phyloP scores from a whole-genome alignment of 2,888 invertebrate genomes.

The Caenorhabditis sp. region DNA sequence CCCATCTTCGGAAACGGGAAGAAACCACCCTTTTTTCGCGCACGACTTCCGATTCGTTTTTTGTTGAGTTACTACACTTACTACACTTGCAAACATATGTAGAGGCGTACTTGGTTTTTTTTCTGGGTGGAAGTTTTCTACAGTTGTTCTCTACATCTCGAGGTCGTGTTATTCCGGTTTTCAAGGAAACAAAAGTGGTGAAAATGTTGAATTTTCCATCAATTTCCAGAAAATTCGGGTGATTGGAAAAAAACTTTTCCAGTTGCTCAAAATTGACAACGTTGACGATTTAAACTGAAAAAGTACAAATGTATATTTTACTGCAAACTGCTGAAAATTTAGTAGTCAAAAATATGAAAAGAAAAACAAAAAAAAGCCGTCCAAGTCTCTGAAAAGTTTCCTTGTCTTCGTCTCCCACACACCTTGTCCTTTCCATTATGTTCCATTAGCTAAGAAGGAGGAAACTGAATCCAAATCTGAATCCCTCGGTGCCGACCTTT shows the following conservation, averaged over 20 bases:
- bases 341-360: too few species aligned
- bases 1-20: neutral
- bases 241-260: too few species aligned
- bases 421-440: constrained; percentile 16
- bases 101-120: constrained; percentile 23
- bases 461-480: constrained; percentile 49
- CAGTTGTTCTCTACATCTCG: too few species aligned
- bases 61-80: constrained; percentile 30
- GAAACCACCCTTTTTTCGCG: constrained; percentile 4
- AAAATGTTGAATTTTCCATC: neutral
- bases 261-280: too few species aligned
- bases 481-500: neutral
- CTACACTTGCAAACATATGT: constrained; percentile 41
- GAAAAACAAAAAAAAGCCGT: too few species aligned
- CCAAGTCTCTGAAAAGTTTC: too few species aligned
- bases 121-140: neutral
- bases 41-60: constrained; percentile 53
- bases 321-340: too few species aligned
- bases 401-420: too few species aligned
- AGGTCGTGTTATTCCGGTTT: constrained; percentile 37
- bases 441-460: constrained; percentile 35
- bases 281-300: too few species aligned
- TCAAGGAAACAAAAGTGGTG: constrained; percentile 16
- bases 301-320: too few species aligned
- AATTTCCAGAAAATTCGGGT: too few species aligned